Evolutionary conservation across 2,797 vertebrate genomes (phyloP).

Genomic region (Pipistrellus kuhlii): DNA sequence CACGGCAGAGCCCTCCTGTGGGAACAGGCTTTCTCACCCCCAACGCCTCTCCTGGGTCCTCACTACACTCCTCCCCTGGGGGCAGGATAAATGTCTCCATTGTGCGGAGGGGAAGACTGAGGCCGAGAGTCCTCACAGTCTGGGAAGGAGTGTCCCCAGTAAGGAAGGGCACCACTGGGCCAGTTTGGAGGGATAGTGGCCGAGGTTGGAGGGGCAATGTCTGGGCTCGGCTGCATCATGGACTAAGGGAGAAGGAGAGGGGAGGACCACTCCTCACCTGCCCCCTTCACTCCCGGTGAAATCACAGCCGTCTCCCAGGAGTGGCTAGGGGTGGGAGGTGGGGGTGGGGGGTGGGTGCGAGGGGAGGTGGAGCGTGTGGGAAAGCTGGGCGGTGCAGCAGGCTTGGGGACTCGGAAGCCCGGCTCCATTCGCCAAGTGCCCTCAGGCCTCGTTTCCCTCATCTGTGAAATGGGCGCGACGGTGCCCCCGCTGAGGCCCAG

Average conservation of each 20-base stretch:
- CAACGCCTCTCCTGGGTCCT: background rate
- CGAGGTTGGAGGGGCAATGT: background rate
- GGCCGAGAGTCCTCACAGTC: background rate
- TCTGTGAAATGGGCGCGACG: background rate
- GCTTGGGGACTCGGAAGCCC: background rate
- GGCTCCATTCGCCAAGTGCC: background rate
- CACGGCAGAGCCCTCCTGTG: background rate
- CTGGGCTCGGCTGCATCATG: fast-evolving
- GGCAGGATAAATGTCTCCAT: background rate
- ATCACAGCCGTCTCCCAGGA: background rate
- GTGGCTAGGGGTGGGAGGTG: fast-evolving
- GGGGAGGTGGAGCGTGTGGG: fast-evolving
- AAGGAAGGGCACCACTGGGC: background rate
- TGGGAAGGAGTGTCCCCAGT: background rate
- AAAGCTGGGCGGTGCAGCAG: background rate
- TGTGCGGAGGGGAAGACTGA: background rate
- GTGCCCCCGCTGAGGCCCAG: background rate
- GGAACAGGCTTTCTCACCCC: background rate
- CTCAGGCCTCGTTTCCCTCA: background rate
- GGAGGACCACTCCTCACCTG: background rate
- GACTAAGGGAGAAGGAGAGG: background rate
- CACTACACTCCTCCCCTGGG: background rate
- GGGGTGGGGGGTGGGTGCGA: fast-evolving
- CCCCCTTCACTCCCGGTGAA: background rate
- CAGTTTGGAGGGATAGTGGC: background rate